Conservation (phyloP, 2,888 invertebrate genomes). For the Orchesella flavescens region DNA sequence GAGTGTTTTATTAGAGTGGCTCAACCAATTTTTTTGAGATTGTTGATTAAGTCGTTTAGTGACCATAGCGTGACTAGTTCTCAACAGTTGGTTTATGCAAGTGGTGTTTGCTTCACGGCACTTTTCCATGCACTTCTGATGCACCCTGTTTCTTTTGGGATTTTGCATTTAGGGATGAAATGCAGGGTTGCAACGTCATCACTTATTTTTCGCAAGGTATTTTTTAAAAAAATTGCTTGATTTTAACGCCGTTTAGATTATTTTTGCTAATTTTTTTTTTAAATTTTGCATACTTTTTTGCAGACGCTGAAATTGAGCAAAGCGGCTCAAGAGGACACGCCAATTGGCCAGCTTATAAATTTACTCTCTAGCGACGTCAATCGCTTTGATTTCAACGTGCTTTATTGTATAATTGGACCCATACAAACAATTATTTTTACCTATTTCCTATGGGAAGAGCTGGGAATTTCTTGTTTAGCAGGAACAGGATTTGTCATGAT, state of each 20-base stretch:
- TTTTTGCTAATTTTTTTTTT: neutral
- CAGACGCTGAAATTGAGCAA: slow-evolving; percentile 85
- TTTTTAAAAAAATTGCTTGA: no score
- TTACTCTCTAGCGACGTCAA: slow-evolving; percentile 95
- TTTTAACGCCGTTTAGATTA: neutral
- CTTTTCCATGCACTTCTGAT: slow-evolving; percentile 85
- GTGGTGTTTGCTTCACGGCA: slow-evolving; percentile 73
- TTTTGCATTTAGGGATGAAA: slow-evolving; percentile 88
- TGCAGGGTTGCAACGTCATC: slow-evolving; percentile 87
- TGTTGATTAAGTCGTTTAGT: slow-evolving; percentile 79
- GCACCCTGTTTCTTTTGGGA: slow-evolving; percentile 91
- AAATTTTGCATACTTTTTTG: no score
- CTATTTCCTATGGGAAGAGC: slow-evolving; percentile 84
- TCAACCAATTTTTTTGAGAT: slow-evolving; percentile 81
- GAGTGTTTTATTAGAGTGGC: slow-evolving; percentile 76
- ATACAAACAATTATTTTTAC: slow-evolving; percentile 86
- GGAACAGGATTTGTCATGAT: slow-evolving; percentile 86
- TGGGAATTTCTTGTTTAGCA: slow-evolving; percentile 82
- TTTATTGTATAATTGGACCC: slow-evolving; percentile 76
- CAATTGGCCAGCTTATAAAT: slow-evolving; percentile 94
- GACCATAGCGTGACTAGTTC: slow-evolving; percentile 73
- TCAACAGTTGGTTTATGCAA: slow-evolving; percentile 73
- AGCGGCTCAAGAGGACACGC: slow-evolving; percentile 88
- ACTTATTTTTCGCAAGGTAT: slow-evolving; percentile 87
- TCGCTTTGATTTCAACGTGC: slow-evolving; percentile 90